Evolutionary conservation across 2,113 vertebrate species (phyloP).

Genomic region (Copsychus sechellarum): DNA sequence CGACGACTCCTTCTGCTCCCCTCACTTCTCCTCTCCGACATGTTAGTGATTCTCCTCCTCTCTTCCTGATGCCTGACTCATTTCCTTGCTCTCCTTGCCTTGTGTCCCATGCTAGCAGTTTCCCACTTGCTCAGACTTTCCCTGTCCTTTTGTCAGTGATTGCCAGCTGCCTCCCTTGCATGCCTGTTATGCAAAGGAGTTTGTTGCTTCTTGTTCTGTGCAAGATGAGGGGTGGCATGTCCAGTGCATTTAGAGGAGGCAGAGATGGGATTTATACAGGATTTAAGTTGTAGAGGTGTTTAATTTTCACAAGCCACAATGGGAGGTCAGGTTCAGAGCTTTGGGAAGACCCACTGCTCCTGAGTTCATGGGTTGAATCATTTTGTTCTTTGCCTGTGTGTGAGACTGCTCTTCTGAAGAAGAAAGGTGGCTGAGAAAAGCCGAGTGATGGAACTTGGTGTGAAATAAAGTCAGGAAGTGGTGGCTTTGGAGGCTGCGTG

Average conservation of each 20-base stretch:
- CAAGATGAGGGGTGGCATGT: not conserved
- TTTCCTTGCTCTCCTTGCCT: conserved; percentile 56
- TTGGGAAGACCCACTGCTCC: not conserved
- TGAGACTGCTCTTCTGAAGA: not conserved
- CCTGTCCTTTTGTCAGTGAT: conserved; percentile 3
- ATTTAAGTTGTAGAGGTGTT: not conserved
- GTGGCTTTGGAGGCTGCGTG: not conserved
- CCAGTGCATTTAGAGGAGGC: not conserved
- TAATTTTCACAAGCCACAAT: not conserved
- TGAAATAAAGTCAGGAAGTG: not conserved
- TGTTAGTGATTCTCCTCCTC: conserved; percentile 97
- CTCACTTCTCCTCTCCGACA: conserved; percentile 93
- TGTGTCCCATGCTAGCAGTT: conserved; percentile 37
- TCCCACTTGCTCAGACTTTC: conserved; percentile 40
- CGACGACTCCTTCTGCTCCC: conserved; percentile 99
- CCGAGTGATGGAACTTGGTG: not conserved
- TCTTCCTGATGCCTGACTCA: conserved; percentile 65
- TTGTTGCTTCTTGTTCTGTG: not conserved
- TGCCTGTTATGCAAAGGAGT: not conserved
- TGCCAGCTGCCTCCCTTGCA: not conserved
- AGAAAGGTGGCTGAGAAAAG: not conserved
- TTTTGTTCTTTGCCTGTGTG: not conserved
- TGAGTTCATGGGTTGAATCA: not conserved
- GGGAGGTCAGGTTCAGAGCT: not conserved
- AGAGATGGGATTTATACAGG: not conserved